Evolutionary conservation across 1,140 invertebrate genomes (phyloP), one percentile per base, ranked within the genome.

Genomic region (Lysiphlebus fabarum): DNA sequence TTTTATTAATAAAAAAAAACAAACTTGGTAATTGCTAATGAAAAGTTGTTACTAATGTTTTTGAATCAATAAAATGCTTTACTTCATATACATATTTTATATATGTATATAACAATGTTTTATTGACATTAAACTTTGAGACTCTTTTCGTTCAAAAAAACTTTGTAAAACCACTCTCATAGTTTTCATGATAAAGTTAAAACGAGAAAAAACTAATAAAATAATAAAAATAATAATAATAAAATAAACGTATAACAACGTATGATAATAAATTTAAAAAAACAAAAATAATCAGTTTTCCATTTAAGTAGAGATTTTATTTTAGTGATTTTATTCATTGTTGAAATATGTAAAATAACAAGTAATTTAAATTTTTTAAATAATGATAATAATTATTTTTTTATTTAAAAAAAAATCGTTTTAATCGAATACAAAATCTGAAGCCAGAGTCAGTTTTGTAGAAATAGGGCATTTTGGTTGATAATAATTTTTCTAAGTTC

Each of bases 91-190:
- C 7, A 51, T 26, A 33, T 49, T 49, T 33, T 14, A 42, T 53
- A 41, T 17, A 42, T 53, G 10, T 41, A 34, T 55, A 55, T 51
- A 53, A 7, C 26, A 10, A 36, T 17, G 49, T 37, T 41, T 59
- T 59, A 53, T 59, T 59, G 50, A 59, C 57, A 59, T 53, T 53
- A 59, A 59, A 59, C 49, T 53, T 41, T 17, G 44, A 37, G 49
- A 11, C 41, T 37, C 49, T 51, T 42, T 59, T 33, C 26, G 48
- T 17, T 34, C 9, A 49, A 50, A 14, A 42, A 59, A 53, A 59
- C 38, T 59, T 59, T 53, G 40, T 42, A 53, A 44, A 59, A 59
- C 57, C 50, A 59, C 57, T 59, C 53, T 50, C n/a, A 53, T 41
- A 40, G 42, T 14, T 59, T 34, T 34, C 45, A 33, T 41, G 12